These are phyloP conservation scores for Ophioninae sp. DNA, from an alignment of 2,888 invertebrate genomes.

Conservation along the genomic window DNA sequence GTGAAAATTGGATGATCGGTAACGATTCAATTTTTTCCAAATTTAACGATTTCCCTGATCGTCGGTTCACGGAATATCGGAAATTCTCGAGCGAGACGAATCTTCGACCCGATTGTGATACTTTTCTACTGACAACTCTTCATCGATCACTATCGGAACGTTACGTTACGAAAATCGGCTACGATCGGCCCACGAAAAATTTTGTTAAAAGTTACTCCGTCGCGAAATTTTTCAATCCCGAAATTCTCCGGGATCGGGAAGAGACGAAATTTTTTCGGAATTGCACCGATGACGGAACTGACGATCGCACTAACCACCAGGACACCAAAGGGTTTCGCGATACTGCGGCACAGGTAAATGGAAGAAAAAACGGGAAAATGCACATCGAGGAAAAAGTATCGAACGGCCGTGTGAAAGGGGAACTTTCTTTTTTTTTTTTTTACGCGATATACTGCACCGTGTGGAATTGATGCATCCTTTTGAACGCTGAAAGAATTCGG, in stretches of 20 bases:
- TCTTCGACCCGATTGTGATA: constrained; percentile 19
- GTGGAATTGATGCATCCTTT: constrained; percentile 1
- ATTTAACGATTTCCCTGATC: neutral
- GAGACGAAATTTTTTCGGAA: neutral
- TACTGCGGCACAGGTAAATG: constrained; percentile 53
- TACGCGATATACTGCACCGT: constrained; percentile 4
- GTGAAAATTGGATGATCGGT: constrained; percentile 11
- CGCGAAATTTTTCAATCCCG: neutral
- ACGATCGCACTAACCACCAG: constrained; percentile 25
- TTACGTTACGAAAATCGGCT: neutral
- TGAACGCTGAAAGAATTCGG: neutral
- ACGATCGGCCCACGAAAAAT: constrained; percentile 5
- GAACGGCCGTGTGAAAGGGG: constrained; percentile 22
- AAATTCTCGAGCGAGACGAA: constrained; percentile 45
- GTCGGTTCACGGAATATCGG: constrained; percentile 3
- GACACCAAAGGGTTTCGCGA: constrained; percentile 27
- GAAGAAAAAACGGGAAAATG: neutral
- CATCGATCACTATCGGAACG: constrained; percentile 47
- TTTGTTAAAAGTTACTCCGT: constrained; percentile 6
- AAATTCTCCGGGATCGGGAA: neutral
- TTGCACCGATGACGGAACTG: constrained; percentile 20
- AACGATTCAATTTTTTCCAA: constrained; percentile 23
- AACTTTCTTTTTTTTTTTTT: constrained; percentile 24
- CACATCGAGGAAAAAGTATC: neutral
- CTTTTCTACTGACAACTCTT: constrained; percentile 1